Conservation (phyloP, 2,113 vertebrate species). For the Mus pahari region DNA sequence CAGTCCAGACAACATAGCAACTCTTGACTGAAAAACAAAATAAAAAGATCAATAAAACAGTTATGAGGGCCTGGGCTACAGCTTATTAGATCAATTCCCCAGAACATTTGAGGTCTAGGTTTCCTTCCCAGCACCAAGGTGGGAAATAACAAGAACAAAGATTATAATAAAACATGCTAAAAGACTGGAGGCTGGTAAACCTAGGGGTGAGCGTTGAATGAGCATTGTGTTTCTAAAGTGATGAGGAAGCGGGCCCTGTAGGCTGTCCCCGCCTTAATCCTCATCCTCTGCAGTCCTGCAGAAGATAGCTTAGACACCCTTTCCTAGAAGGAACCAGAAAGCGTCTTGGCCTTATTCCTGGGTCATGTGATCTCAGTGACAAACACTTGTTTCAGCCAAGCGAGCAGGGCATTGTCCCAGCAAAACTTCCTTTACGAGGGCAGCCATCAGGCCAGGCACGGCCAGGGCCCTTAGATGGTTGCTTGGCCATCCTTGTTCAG, state of each 20-base stretch:
- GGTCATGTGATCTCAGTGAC: background rate
- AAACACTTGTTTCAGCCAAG: background rate
- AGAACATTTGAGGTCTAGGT: background rate
- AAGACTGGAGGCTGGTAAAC: background rate
- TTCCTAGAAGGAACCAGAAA: background rate
- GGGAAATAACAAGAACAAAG: too few relatives aligned
- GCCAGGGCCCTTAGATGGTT: background rate
- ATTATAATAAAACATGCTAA: background rate
- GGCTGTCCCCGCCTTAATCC: background rate
- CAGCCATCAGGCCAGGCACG: background rate
- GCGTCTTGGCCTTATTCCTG: background rate
- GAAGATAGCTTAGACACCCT: background rate
- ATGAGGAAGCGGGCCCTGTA: background rate
- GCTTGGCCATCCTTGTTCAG: background rate
- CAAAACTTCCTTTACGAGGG: constrained; percentile 15
- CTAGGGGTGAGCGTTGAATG: background rate
- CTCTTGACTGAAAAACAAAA: background rate
- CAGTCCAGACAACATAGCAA: background rate
- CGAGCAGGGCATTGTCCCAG: background rate
- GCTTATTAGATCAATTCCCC: background rate
- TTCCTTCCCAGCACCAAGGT: background rate
- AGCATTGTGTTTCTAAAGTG: background rate
- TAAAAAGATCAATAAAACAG: background rate
- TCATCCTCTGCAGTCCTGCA: background rate
- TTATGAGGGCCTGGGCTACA: background rate